A percentile compares a stretch with the other conserved stretches of the same genome.
phyloP scores from a whole-genome alignment of 2,888 invertebrate genomes.

The Hipparchia semele region DNA sequence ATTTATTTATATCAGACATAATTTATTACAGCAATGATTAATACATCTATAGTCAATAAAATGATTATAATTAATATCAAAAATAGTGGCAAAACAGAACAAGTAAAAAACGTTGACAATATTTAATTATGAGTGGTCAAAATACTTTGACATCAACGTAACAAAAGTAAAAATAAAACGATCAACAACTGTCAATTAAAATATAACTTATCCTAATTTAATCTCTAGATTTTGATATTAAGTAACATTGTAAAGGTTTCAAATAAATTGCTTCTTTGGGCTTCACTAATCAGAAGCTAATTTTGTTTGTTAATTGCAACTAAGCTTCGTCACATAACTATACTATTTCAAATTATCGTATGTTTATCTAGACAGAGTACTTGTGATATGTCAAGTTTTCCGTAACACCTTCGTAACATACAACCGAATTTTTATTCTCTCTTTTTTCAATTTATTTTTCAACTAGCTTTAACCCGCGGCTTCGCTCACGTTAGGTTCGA shows the following conservation, averaged over 20 bases:
- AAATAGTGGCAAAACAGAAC: background rate
- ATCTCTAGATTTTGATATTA: background rate
- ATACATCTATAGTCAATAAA: constrained; percentile 20
- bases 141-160: constrained; percentile 9
- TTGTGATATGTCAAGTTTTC: background rate
- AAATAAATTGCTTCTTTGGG: no score
- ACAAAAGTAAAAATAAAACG: background rate
- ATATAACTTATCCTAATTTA: background rate
- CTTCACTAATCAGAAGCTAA: no score
- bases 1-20: constrained; percentile 21
- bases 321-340: no score
- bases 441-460: no score
- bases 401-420: no score
- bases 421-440: no score
- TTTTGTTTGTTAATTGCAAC: no score
- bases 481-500: no score
- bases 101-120: background rate
- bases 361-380: background rate
- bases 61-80: constrained; percentile 21
- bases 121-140: background rate
- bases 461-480: no score
- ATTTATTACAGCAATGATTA: constrained; percentile 27
- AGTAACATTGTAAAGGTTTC: background rate
- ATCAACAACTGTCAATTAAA: background rate
- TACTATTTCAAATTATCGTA: background rate